Base-by-base conservation (phyloP, 2,888 invertebrate species). In the Morpho achilles region DNA sequence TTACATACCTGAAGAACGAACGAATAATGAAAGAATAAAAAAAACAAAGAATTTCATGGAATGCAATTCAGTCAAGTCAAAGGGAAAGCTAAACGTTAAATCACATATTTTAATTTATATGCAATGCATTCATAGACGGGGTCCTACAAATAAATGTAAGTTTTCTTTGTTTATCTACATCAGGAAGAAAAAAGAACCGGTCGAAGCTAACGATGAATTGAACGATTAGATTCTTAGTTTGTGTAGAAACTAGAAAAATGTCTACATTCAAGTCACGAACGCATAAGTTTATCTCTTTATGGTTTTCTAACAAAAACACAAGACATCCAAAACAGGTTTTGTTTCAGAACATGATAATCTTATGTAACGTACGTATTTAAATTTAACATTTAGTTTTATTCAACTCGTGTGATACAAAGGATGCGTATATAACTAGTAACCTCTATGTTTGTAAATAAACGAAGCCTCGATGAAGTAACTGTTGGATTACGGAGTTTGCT, bases 341-440 rank as follows among this genome's bases (percentile, higher is more conserved):
- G 44, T 23, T 49, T 41, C 45, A 42, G 43, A 43, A 59, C 42
- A 47, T 56, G 50, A 50, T 61, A 61, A 60, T 10, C 50, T 56
- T 59, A 61, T 41, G 32, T 56, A 59, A 59, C 48, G 56, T 56
- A 50, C 32, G n/a, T 42, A 41, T 7, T 53, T 61, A 53, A 58
- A 55, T 55, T 56, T 55, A 50, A 44, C 53, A 42, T 53, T 45
- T 58, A 56, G 43, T 61, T 58, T 61, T 56, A 59, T 59, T 44
- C 43, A 32, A 56, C 39, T 50, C 41, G n/a, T 8, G 9, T 32
- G 16, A 40, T 45, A 46, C 53, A 53, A 46, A 53, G 53, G 41
- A 53, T 53, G 41, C 41, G 59, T 52, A 61, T 51, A 32, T 32
- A 32, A 32, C 32, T 32, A 59, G 48, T 48, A 22, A 53, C 39